A percentile compares a stretch with the other conserved stretches of the same genome.
Evolutionary conservation across 2,797 vertebrate genomes (phyloP).

Genomic region (Okamejei kenojei): DNA sequence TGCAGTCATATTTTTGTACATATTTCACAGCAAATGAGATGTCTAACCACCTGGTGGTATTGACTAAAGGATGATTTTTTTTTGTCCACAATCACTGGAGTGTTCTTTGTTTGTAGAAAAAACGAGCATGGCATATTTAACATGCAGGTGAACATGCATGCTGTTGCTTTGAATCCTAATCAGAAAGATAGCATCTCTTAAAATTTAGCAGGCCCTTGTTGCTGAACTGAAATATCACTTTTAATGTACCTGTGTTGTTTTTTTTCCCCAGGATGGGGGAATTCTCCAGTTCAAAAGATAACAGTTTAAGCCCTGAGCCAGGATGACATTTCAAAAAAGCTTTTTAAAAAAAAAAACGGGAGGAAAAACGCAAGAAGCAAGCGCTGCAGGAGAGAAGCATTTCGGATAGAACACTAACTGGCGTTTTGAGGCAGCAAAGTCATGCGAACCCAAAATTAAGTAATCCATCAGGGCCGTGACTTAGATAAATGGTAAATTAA

Average conservation of each 20-base stretch:
- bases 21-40: not conserved
- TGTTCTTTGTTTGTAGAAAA: not conserved
- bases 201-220: not conserved
- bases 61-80: not conserved
- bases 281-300: not conserved
- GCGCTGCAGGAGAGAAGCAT: not conserved
- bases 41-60: not conserved
- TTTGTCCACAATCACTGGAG: not conserved
- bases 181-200: not conserved
- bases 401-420: not conserved
- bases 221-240: not conserved
- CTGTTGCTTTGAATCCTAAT: not conserved
- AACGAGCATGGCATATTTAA: not conserved
- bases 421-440: not conserved
- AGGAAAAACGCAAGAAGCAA: not conserved
- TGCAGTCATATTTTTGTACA: not conserved
- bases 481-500: conserved; percentile 29
- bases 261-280: not conserved
- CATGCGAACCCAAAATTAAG: conserved; percentile 13
- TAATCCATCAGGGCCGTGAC: not conserved
- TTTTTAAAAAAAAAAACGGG: not conserved
- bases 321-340: not conserved
- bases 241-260: not conserved
- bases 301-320: not conserved
- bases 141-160: not conserved